Base-by-base conservation (phyloP, 1,140 invertebrate genomes). In the Reticulitermes speratus region DNA sequence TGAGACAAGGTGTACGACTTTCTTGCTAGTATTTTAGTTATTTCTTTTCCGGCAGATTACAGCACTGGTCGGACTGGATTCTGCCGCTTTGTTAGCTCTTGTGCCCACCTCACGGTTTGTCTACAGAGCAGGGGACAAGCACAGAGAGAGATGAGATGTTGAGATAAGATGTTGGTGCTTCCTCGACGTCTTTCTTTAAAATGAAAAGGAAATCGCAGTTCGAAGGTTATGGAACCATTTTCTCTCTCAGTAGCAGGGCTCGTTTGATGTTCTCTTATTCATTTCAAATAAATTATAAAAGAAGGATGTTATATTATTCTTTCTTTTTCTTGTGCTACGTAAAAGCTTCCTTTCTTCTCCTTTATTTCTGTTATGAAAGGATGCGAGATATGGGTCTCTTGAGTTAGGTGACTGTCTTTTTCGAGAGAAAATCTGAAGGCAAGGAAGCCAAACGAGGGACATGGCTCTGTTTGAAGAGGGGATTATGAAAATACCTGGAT, bases 271-370 rank as follows among this genome's bases (percentile, higher is more conserved):
- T 75, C n/a, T 75, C 65, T 75, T 75, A 75, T 75, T 75, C 65
- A 75, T 75, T 75, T 75, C 65, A 75, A 75, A 75, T 75, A 75
- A 75, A 30, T 75, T 75, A 75, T 75, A 75, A 75, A 75, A 75
- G 59, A 16, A 48, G 52, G 19, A 75, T 25, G 65, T 75, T 14
- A 75, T 75, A 75, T 75, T 75, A 75, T 75, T 55, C 65, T 75
- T 30, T 75, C 65, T 1, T 25, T 1, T 25, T 75, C 65, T 75
- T 75, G 8, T 75, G 6, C n/a, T 75, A 2, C 25, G 7, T 30
- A n/a, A 19, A 19, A 75, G 7, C n/a, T 16, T 30, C n/a, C n/a
- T 30, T 75, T 16, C n/a, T 75, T 75, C 9, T 30, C 19, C 16
- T 21, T 23, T 59, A 19, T 59, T 59, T 23, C 21, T 59, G 9